phyloP scores from a whole-genome alignment of 2,888 invertebrate species.

The Netelia inedita region DNA sequence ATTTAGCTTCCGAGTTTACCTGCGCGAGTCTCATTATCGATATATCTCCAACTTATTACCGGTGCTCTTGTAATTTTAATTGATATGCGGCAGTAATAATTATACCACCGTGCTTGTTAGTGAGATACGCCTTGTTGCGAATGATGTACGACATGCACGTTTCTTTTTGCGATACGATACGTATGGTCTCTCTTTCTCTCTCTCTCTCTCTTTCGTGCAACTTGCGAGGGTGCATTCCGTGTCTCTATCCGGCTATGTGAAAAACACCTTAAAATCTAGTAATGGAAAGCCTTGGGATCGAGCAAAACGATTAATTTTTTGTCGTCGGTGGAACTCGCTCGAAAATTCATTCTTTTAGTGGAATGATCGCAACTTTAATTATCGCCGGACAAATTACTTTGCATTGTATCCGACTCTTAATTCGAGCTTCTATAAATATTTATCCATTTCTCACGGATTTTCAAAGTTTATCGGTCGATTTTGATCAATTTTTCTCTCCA shows the following conservation, averaged over 20 bases:
- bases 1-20: constrained; percentile 1
- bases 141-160: not conserved
- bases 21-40: not conserved
- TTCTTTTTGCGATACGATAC: not conserved
- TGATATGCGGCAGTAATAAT: constrained; percentile 1
- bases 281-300: not conserved
- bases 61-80: not conserved
- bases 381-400: too few relatives aligned
- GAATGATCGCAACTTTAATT: not conserved
- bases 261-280: too few relatives aligned
- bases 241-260: too few relatives aligned
- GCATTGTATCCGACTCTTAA: too few relatives aligned
- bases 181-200: not conserved
- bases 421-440: too few relatives aligned
- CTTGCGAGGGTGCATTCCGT: not conserved
- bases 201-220: not conserved
- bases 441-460: too few relatives aligned
- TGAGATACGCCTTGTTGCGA: not conserved
- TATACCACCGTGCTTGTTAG: not conserved
- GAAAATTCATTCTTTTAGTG: not conserved
- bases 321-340: not conserved
- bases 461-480: too few relatives aligned
- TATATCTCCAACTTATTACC: not conserved
- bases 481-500: too few relatives aligned
- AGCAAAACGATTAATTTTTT: not conserved